Percentiles rank a stretch among this genome's conserved stretches.
Conservation (phyloP, 1,140 invertebrate species). For the Ceratina japonica region DNA sequence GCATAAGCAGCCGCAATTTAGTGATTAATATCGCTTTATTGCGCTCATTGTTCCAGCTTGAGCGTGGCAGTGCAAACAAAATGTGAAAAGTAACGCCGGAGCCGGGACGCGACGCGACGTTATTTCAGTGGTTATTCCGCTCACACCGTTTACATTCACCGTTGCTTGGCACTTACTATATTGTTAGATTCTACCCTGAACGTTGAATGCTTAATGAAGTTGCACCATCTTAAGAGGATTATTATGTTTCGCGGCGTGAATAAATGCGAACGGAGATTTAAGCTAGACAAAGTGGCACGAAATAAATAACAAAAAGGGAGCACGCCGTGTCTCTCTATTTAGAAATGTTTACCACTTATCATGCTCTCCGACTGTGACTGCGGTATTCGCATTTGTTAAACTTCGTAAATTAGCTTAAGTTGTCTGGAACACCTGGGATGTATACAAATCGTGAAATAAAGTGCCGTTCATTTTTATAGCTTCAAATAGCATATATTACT, state of each 20-base stretch:
- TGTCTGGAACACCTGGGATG: no score
- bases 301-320: constrained; percentile 28
- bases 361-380: neutral
- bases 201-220: constrained; percentile 67
- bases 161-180: constrained; percentile 24
- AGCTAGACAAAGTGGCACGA: constrained; percentile 11
- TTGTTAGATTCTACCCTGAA: constrained; percentile 46
- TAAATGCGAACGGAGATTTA: constrained; percentile 46
- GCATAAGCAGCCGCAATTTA: no score
- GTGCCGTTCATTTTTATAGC: no score
- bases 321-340: no score
- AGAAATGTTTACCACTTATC: constrained; percentile 9
- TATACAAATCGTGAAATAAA: no score
- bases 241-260: constrained; percentile 58
- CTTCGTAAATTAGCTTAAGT: no score
- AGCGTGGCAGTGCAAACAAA: neutral
- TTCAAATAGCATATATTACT: no score
- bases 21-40: neutral
- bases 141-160: constrained; percentile 12
- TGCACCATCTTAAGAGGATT: constrained; percentile 66
- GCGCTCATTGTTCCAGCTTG: neutral
- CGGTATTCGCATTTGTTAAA: neutral
- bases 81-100: neutral
- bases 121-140: neutral
- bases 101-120: no score